Conservation (phyloP, 2,888 invertebrate genomes). For the Drosophila anomalata region DNA sequence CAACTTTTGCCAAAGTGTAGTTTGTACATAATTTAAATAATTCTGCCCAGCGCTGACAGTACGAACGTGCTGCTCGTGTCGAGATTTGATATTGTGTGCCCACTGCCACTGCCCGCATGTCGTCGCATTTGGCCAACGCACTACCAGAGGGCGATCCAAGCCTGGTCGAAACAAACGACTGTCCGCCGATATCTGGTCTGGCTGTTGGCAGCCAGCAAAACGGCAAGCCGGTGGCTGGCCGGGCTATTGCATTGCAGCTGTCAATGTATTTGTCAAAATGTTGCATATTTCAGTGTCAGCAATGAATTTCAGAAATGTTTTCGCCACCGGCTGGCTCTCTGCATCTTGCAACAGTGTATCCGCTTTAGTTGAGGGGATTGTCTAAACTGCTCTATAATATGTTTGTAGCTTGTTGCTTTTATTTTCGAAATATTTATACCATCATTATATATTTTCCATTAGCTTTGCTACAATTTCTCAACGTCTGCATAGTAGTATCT, state of each 20-base stretch:
- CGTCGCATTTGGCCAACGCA: conserved; percentile 24
- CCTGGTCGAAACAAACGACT: conserved; percentile 16
- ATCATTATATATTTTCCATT: background rate
- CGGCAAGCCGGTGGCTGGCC: background rate
- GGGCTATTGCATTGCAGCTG: conserved; percentile 65
- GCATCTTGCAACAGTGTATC: conserved; percentile 1
- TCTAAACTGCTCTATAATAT: background rate
- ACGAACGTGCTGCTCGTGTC: conserved; percentile 56
- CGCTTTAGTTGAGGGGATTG: background rate
- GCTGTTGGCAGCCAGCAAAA: conserved; percentile 15
- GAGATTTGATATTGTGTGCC: conserved; percentile 42
- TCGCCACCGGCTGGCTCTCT: conserved; percentile 15
- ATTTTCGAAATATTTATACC: background rate
- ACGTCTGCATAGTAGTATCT: background rate
- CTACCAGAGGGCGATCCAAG: conserved; percentile 4
- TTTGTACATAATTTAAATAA: conserved; percentile 74
- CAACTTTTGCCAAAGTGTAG: conserved; percentile 61
- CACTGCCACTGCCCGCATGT: background rate
- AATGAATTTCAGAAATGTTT: conserved; percentile 64
- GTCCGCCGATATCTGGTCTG: background rate
- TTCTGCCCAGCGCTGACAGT: conserved; percentile 62
- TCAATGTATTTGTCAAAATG: conserved; percentile 75
- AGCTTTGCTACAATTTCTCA: background rate
- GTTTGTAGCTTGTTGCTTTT: background rate
- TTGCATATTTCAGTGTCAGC: conserved; percentile 74